Percentiles rank a stretch among this genome's conserved stretches.
These are phyloP conservation scores for Drosophila melanica DNA, from an alignment of 1,140 invertebrate genomes.

Conservation along the genomic window DNA sequence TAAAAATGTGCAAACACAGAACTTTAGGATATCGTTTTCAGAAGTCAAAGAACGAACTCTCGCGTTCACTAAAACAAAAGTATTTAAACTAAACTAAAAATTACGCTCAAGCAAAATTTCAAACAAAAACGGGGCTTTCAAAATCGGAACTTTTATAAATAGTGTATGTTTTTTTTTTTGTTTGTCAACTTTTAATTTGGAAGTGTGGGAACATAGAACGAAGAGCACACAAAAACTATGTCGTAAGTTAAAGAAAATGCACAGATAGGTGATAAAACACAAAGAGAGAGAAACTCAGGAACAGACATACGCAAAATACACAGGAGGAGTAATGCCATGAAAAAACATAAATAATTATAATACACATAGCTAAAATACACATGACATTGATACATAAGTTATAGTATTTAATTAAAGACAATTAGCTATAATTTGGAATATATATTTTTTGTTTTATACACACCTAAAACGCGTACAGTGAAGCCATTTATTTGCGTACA, in stretches of 20 bases:
- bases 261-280: neutral
- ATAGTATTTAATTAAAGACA: constrained; percentile 28
- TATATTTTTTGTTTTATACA: constrained; percentile 62
- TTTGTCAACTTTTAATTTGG: constrained; percentile 4
- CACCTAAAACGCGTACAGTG: constrained; percentile 73
- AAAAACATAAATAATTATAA: constrained; percentile 13
- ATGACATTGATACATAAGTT: constrained; percentile 45
- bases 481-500: constrained; percentile 60
- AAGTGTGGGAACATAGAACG: neutral
- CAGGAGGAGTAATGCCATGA: neutral
- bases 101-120: constrained; percentile 51
- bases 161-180: constrained; percentile 4
- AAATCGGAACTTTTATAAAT: constrained; percentile 4
- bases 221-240: constrained; percentile 11
- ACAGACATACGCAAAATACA: constrained; percentile 26
- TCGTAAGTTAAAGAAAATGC: constrained; percentile 7
- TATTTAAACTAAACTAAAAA: constrained; percentile 59
- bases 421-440: constrained; percentile 44
- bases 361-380: constrained; percentile 37
- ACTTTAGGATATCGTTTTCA: constrained; percentile 43
- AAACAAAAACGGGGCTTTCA: constrained; percentile 21
- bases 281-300: constrained; percentile 26
- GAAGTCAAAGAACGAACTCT: constrained; percentile 1
- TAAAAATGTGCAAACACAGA: constrained; percentile 44
- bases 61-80: constrained; percentile 19